phyloP scores from a whole-genome alignment of 1,140 invertebrate species.

The Danaus plexippus region DNA sequence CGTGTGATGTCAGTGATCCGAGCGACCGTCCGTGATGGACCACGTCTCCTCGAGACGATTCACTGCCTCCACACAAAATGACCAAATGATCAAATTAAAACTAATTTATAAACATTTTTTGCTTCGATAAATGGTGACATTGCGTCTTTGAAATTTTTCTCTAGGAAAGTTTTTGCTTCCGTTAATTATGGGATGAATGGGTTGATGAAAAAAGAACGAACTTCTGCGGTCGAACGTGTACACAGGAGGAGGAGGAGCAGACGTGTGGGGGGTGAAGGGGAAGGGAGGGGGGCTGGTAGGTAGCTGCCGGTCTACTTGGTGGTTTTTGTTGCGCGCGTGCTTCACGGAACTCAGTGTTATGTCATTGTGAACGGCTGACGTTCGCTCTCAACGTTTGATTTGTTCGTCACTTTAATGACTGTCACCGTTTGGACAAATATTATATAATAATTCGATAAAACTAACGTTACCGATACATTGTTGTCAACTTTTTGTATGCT shows the following conservation, averaged over 20 bases:
- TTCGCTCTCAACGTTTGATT: slow-evolving; percentile 2
- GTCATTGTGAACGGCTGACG: slow-evolving; percentile 16
- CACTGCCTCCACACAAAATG: slow-evolving; percentile 34
- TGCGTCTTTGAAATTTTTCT: slow-evolving; percentile 59
- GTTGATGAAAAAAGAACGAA: slow-evolving; percentile 18
- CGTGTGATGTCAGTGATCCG: slow-evolving; percentile 8
- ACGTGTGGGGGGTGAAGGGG: slow-evolving; percentile 2
- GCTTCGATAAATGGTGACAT: slow-evolving; percentile 29
- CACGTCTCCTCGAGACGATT: slow-evolving; percentile 18
- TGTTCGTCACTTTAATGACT: slow-evolving; percentile 4
- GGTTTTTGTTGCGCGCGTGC: slow-evolving; percentile 44
- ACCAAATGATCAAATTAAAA: slow-evolving; percentile 58
- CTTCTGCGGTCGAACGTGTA: slow-evolving; percentile 3
- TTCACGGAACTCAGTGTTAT: slow-evolving; percentile 35
- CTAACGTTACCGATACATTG: too few relatives aligned
- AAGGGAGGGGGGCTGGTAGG: slow-evolving; percentile 10
- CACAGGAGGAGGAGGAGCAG: background rate
- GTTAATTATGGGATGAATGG: slow-evolving; percentile 64
- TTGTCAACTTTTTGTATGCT: too few relatives aligned
- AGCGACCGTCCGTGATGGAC: slow-evolving; percentile 4
- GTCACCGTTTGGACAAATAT: background rate
- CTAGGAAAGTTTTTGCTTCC: slow-evolving; percentile 47
- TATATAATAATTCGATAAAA: too few relatives aligned
- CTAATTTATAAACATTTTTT: slow-evolving; percentile 42
- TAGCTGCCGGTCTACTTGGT: slow-evolving; percentile 1